Conservation (phyloP, 2,797 vertebrate species). For the Acrossocheilus fasciatus region DNA sequence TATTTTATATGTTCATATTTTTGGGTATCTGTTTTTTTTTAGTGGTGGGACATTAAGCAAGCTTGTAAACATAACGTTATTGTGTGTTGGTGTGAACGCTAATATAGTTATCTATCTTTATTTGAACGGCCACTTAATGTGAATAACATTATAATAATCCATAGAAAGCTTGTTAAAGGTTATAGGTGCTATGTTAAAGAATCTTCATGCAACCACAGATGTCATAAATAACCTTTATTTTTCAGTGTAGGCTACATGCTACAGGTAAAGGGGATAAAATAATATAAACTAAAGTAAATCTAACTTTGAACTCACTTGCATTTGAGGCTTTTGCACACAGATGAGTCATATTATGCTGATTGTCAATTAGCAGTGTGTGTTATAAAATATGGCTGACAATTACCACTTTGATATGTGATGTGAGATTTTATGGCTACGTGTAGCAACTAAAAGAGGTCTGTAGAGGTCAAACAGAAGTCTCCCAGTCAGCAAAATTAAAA, state of each 20-base stretch:
- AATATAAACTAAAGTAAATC: not conserved
- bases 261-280: not conserved
- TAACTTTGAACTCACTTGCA: not conserved
- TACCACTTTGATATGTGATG: not conserved
- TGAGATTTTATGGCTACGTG: not conserved
- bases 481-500: not conserved
- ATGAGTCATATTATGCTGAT: not conserved
- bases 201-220: not conserved
- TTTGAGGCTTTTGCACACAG: not conserved
- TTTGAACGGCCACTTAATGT: not conserved
- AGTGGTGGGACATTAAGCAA: not conserved
- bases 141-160: not conserved
- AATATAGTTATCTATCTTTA: not conserved
- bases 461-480: not conserved
- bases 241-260: not conserved
- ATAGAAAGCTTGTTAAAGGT: not conserved
- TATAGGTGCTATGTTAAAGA: not conserved
- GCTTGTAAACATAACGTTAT: not conserved
- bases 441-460: not conserved
- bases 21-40: too few relatives aligned
- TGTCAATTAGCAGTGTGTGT: constrained; percentile 3
- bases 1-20: too few relatives aligned
- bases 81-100: not conserved
- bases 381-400: not conserved
- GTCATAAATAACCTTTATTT: not conserved